A percentile compares a stretch with the other conserved stretches of the same genome.
These are phyloP conservation scores for Rhagologus leucostigma DNA, from an alignment of 2,113 vertebrate species.

Conservation along the genomic window DNA sequence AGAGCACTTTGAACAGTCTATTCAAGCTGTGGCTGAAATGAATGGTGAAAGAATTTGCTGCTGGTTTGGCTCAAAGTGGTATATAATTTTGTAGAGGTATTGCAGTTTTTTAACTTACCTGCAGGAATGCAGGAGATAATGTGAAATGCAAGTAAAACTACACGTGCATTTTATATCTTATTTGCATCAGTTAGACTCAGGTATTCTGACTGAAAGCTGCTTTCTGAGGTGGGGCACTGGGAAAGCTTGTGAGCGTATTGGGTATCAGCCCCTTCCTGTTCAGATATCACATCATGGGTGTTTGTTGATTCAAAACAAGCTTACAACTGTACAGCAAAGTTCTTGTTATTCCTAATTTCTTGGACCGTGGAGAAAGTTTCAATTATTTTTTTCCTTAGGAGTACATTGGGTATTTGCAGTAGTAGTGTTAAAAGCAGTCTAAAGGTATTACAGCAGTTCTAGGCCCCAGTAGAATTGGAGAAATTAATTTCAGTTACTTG, in stretches of 20 bases:
- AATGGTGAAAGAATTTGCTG: neutral
- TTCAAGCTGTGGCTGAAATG: neutral
- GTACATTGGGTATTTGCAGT: neutral
- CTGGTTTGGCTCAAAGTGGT: slow-evolving; percentile 32
- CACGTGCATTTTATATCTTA: neutral
- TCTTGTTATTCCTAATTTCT: neutral
- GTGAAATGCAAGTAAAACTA: slow-evolving; percentile 35
- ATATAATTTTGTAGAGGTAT: slow-evolving; percentile 27
- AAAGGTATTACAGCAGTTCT: neutral
- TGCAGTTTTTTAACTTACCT: slow-evolving; percentile 37
- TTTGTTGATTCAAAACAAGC: neutral
- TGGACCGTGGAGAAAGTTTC: neutral
- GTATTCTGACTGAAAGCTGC: slow-evolving; percentile 65
- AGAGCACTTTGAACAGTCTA: slow-evolving; percentile 5
- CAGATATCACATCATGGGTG: neutral
- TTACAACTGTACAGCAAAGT: neutral
- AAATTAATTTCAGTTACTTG: neutral
- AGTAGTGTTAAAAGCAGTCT: neutral
- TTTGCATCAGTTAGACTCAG: slow-evolving; percentile 63
- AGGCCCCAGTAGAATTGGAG: neutral
- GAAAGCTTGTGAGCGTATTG: neutral
- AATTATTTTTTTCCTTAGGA: neutral
- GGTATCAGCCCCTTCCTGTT: neutral
- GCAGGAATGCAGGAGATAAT: slow-evolving; percentile 51
- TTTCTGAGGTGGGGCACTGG: slow-evolving; percentile 8